These are phyloP conservation scores for Salticus scenicus DNA, from an alignment of 2,888 invertebrate genomes.

Conservation along the genomic window DNA sequence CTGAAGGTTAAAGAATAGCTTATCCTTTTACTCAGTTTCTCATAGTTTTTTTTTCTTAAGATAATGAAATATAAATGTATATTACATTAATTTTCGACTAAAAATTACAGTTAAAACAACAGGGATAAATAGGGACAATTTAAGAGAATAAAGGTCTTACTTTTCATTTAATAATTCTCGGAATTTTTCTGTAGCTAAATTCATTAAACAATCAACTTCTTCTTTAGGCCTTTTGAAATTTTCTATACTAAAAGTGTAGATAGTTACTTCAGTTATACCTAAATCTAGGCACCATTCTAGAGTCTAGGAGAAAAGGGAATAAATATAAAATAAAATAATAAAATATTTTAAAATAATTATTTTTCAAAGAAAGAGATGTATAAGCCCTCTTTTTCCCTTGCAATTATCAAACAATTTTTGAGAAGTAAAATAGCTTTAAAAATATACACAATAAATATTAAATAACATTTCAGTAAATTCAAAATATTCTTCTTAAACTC, in stretches of 20 bases:
- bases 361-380: background rate
- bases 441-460: no score
- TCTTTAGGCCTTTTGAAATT: slow-evolving; percentile 94
- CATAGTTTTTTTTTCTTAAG: no score
- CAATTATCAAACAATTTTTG: background rate
- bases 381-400: background rate
- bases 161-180: slow-evolving; percentile 86
- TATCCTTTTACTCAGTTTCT: no score
- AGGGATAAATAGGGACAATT: no score
- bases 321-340: background rate
- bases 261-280: slow-evolving; percentile 94
- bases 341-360: background rate
- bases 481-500: no score
- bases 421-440: no score
- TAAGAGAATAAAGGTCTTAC: slow-evolving; percentile 77
- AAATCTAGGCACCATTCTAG: slow-evolving; percentile 93
- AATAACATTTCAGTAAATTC: no score
- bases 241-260: slow-evolving; percentile 99
- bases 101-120: no score
- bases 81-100: no score
- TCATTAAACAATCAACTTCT: slow-evolving; percentile 92
- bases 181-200: slow-evolving; percentile 91
- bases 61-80: no score
- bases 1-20: no score
- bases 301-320: slow-evolving; percentile 77